Percentiles rank a stretch among this genome's conserved stretches.
Evolutionary conservation across 2,113 vertebrate species (phyloP).

Genomic region (Amphilophus citrinellus): DNA sequence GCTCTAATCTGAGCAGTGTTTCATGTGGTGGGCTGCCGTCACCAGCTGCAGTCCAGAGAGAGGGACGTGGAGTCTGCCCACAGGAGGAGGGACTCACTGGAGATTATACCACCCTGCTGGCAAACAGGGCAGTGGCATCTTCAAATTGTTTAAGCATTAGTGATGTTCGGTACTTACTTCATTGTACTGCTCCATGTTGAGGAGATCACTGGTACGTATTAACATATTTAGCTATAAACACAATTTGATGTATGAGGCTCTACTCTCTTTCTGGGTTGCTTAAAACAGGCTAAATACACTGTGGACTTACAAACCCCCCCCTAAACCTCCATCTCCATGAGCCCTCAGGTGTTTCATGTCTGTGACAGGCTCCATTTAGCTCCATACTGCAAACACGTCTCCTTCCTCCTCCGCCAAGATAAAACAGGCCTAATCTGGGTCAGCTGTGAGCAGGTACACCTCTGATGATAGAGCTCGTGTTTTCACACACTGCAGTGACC

Average conservation of each 20-base stretch:
- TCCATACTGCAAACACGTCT: constrained; percentile 1
- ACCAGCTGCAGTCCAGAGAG: no score
- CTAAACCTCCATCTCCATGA: neutral
- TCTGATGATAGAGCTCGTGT: neutral
- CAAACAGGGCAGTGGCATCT: no score
- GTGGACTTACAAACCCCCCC: neutral
- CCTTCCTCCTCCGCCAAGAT: constrained; percentile 6
- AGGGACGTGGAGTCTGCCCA: no score
- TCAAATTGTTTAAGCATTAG: no score
- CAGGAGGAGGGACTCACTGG: no score
- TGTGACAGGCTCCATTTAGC: constrained; percentile 14
- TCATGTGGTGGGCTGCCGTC: no score
- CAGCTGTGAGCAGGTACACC: constrained; percentile 34
- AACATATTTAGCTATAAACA: neutral
- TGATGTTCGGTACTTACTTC: no score
- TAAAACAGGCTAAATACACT: neutral
- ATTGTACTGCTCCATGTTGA: no score
- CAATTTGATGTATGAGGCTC: neutral
- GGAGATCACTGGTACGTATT: neutral
- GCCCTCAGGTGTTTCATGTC: neutral
- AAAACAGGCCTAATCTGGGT: constrained; percentile 44
- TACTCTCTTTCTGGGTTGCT: neutral
- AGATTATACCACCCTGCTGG: no score
- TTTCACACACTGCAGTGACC: constrained; percentile 40
- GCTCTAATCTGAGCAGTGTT: no score